These are phyloP conservation scores for Aphelinus atriplicis DNA, from an alignment of 1,140 invertebrate species.

Conservation along the genomic window DNA sequence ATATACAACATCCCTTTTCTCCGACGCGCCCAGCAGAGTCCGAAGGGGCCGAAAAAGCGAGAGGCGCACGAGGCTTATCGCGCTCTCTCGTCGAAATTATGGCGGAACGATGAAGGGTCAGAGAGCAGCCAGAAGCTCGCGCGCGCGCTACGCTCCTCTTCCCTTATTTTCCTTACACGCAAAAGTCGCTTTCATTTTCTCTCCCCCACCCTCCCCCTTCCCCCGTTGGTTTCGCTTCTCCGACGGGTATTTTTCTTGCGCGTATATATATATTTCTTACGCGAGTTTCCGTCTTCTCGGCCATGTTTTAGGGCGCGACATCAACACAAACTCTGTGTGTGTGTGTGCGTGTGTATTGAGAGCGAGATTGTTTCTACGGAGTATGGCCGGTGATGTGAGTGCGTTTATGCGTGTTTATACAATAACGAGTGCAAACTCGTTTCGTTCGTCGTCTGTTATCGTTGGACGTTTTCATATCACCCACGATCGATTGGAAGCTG, in stretches of 20 bases:
- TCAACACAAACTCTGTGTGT: too few species aligned
- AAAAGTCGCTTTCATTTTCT: constrained; percentile 17
- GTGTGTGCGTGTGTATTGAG: too few species aligned
- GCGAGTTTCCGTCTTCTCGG: too few species aligned
- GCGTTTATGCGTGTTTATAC: too few species aligned
- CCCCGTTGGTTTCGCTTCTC: constrained; percentile 20
- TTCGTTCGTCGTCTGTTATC: too few species aligned
- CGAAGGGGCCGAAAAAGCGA: constrained; percentile 44
- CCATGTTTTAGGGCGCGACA: too few species aligned
- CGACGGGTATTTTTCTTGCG: neutral
- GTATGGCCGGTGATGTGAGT: too few species aligned
- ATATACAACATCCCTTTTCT: neutral
- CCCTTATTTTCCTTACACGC: constrained; percentile 3
- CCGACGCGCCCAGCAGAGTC: constrained; percentile 36
- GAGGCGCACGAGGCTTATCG: constrained; percentile 56
- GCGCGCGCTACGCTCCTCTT: neutral
- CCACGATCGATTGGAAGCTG: too few species aligned
- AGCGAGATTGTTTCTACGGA: too few species aligned
- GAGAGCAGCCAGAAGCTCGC: neutral
- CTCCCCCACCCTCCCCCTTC: neutral
- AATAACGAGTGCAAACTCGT: too few species aligned
- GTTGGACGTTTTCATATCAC: too few species aligned
- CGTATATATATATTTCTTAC: neutral
- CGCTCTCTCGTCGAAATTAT: constrained; percentile 59
- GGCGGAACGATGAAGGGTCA: constrained; percentile 58